Conservation (phyloP, 92 coral and sea anemone species). For the Muricea muricata region DNA sequence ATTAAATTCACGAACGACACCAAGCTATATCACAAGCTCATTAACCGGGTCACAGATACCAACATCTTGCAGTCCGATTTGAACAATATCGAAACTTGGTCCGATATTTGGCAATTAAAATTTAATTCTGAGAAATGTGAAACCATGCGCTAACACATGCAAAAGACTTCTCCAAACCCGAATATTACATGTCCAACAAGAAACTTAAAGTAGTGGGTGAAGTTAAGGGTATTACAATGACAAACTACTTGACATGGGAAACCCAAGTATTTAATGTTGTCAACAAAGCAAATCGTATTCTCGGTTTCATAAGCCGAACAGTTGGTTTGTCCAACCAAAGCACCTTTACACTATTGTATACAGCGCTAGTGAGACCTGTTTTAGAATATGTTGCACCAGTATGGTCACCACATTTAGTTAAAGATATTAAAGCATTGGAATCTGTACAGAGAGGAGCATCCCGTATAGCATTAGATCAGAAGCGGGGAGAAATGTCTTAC, state of each 20-base stretch:
- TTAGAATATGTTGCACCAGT: constrained; percentile 56
- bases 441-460: constrained; percentile 59
- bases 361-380: constrained; percentile 50
- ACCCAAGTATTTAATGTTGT: background rate
- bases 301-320: constrained; percentile 47
- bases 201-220: no score
- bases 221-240: background rate
- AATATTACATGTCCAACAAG: background rate
- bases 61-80: background rate
- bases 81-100: background rate
- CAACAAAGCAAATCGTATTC: constrained; percentile 48
- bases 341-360: constrained; percentile 45
- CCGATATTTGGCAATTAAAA: constrained; percentile 21
- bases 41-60: background rate
- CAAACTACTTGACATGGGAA: background rate
- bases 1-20: background rate
- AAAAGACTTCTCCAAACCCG: constrained; percentile 5
- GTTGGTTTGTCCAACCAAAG: constrained; percentile 48
- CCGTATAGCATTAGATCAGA: constrained; percentile 11
- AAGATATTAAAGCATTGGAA: constrained; percentile 50
- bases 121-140: constrained; percentile 50
- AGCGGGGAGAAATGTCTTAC: background rate
- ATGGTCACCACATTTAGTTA: constrained; percentile 56
- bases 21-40: background rate
- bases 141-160: background rate